A percentile compares a stretch with the other conserved stretches of the same genome.
These are phyloP conservation scores for Helarctos malayanus DNA, from an alignment of 2,797 vertebrate species.

Conservation along the genomic window DNA sequence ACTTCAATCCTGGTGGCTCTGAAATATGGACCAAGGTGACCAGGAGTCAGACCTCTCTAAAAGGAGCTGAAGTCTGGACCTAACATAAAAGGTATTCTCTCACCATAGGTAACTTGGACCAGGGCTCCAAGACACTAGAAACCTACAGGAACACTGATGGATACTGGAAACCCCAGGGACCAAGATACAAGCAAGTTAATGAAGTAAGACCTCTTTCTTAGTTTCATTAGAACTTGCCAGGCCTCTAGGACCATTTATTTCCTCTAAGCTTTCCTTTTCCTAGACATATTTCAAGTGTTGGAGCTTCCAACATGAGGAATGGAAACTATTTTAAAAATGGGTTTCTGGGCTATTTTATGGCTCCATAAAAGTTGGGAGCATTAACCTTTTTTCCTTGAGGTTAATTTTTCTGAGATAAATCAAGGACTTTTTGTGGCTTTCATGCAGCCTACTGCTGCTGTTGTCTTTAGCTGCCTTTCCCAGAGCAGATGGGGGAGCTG, in stretches of 20 bases:
- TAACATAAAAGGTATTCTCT: conserved; percentile 26
- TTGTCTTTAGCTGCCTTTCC: conserved; percentile 27
- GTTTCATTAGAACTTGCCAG: background rate
- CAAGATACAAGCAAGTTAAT: conserved; percentile 94
- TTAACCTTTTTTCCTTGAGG: background rate
- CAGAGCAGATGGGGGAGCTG: conserved; percentile 22
- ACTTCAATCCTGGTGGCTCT: background rate
- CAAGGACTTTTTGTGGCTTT: background rate
- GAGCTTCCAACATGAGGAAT: background rate
- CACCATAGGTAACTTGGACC: conserved; percentile 88
- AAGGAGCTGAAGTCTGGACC: background rate
- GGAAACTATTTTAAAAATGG: background rate
- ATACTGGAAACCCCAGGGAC: conserved; percentile 92
- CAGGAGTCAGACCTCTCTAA: background rate
- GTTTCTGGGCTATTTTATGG: background rate
- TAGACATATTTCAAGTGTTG: background rate
- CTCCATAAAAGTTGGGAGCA: accelerated
- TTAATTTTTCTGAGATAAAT: background rate
- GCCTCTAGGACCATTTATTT: background rate
- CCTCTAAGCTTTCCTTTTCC: background rate
- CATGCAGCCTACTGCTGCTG: background rate
- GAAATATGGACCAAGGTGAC: background rate
- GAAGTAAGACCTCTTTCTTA: conserved; percentile 90
- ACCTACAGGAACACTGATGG: conserved; percentile 84
- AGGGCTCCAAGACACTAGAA: conserved; percentile 90